A percentile compares a stretch with the other conserved stretches of the same genome.
These are phyloP conservation scores for Phaethon lepturus DNA, from an alignment of 2,113 vertebrate species.

Conservation along the genomic window DNA sequence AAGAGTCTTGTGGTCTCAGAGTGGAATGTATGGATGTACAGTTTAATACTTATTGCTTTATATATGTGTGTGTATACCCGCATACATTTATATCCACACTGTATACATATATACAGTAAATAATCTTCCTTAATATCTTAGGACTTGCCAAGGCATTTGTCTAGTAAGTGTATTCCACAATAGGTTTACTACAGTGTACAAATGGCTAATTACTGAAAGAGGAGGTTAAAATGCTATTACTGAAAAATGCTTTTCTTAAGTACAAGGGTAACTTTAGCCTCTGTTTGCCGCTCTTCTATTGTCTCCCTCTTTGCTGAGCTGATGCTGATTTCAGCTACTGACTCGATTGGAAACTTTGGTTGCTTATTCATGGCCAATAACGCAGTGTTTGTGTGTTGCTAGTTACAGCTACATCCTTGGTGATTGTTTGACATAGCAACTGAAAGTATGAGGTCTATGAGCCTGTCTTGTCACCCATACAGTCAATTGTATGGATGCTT, in stretches of 20 bases:
- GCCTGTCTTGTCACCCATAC: not conserved
- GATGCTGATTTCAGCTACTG: fast-evolving
- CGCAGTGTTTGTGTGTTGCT: not conserved
- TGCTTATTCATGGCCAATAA: not conserved
- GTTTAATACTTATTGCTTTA: not conserved
- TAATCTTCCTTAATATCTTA: not conserved
- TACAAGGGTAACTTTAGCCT: not conserved
- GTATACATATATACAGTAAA: not conserved
- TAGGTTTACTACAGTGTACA: not conserved
- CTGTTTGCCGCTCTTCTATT: not conserved
- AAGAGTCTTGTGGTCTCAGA: not conserved
- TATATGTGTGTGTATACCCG: fast-evolving
- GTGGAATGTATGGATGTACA: fast-evolving
- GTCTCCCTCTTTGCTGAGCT: not conserved
- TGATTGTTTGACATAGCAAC: not conserved
- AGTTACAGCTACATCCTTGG: not conserved
- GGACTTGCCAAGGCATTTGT: not conserved
- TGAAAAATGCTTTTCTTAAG: not conserved
- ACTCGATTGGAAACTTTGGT: not conserved
- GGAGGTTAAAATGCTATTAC: not conserved
- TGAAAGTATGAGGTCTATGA: not conserved
- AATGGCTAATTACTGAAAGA: not conserved
- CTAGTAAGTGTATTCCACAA: not conserved
- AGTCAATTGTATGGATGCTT: not conserved
- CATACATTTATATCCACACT: fast-evolving